Conservation (phyloP, 64 coral and sea anemone genomes). For the Actinia equina region DNA sequence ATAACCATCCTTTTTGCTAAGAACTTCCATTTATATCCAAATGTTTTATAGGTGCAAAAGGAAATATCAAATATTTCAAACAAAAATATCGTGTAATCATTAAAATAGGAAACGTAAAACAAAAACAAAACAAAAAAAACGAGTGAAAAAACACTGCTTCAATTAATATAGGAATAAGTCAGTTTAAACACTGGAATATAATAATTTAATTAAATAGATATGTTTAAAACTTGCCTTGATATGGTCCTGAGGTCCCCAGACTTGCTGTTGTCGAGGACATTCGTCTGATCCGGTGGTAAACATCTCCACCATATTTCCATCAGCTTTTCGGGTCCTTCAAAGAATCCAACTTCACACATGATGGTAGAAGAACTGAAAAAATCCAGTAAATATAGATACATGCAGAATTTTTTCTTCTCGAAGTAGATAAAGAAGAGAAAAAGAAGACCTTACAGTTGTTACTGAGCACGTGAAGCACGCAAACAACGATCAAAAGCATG, state of each 20-base stretch:
- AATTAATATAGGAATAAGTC: too few relatives aligned
- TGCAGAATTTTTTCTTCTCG: background rate
- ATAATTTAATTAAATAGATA: too few relatives aligned
- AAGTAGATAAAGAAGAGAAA: background rate
- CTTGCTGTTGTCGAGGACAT: background rate
- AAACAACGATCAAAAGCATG: too few relatives aligned
- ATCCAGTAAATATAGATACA: conserved; percentile 4
- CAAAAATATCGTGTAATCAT: too few relatives aligned
- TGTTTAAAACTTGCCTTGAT: conserved; percentile 30
- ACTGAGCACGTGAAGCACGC: background rate
- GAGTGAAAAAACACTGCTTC: too few relatives aligned
- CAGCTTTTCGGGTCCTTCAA: conserved; percentile 95
- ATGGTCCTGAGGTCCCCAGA: conserved; percentile 67
- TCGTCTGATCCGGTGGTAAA: background rate
- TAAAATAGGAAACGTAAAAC: too few relatives aligned
- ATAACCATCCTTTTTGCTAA: background rate
- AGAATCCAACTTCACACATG: conserved; percentile 74
- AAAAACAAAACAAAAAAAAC: too few relatives aligned
- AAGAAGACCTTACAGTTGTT: background rate
- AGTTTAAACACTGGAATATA: too few relatives aligned
- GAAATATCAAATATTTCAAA: too few relatives aligned
- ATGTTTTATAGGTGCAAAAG: too few relatives aligned
- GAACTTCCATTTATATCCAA: too few relatives aligned
- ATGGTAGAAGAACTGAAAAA: background rate
- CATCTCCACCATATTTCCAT: conserved; percentile 96